These are phyloP conservation scores for Diplazon laetatorius DNA, from an alignment of 2,888 invertebrate genomes.

Conservation along the genomic window DNA sequence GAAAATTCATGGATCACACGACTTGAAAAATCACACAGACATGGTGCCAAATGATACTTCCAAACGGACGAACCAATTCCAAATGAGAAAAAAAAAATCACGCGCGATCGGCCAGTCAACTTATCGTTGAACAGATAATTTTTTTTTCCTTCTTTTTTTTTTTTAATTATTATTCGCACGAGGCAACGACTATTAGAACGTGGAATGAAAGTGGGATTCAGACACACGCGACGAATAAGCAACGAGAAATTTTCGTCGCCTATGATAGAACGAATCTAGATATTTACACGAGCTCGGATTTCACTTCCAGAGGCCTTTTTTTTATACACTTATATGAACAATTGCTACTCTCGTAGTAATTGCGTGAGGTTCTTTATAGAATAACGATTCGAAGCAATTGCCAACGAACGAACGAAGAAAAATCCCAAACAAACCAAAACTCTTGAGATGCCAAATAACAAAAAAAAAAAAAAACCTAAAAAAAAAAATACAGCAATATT, in stretches of 20 bases:
- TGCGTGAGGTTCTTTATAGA: slow-evolving; percentile 37
- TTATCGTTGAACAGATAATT: slow-evolving; percentile 29
- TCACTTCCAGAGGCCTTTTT: slow-evolving; percentile 31
- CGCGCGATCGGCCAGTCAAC: slow-evolving; percentile 53
- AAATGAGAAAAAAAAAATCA: slow-evolving; percentile 62
- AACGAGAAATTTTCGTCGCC: slow-evolving; percentile 14
- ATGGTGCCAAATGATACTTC: slow-evolving; percentile 33
- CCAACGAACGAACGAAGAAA: slow-evolving; percentile 30
- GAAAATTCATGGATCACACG: slow-evolving; percentile 19
- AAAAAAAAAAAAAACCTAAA: neutral
- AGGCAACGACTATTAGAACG: slow-evolving; percentile 17
- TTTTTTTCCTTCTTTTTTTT: too few relatives aligned
- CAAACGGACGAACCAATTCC: slow-evolving; percentile 53
- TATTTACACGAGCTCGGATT: slow-evolving; percentile 23
- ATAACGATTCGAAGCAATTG: too few relatives aligned
- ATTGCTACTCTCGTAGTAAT: slow-evolving; percentile 29
- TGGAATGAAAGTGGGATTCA: neutral
- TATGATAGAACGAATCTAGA: slow-evolving; percentile 29
- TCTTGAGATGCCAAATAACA: slow-evolving; percentile 43
- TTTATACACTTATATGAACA: slow-evolving; percentile 44
- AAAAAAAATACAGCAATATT: neutral
- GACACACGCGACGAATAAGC: neutral
- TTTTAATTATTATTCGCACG: slow-evolving; percentile 34
- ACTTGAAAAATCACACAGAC: neutral
- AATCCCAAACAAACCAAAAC: slow-evolving; percentile 7